Percentiles rank a stretch among this genome's conserved stretches.
Evolutionary conservation across 1,140 invertebrate species (phyloP).

Genomic region (Schmidtea mediterranea): DNA sequence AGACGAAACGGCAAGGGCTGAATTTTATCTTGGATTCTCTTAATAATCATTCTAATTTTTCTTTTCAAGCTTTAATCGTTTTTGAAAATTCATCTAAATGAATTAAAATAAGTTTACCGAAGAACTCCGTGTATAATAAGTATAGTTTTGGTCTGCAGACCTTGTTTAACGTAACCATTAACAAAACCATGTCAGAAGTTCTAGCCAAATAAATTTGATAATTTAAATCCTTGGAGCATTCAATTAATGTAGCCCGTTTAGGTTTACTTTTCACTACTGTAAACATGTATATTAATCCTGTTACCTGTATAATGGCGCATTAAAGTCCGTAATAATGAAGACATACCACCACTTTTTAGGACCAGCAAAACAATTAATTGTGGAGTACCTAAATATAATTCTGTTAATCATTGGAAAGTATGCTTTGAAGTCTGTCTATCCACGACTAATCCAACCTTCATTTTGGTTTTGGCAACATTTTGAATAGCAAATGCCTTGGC

Average conservation of each 20-base stretch:
- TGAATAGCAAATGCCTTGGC: constrained; percentile 88
- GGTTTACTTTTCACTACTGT: constrained; percentile 70
- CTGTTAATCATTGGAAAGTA: constrained; percentile 51
- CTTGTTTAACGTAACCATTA: constrained; percentile 82
- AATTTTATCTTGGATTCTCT: constrained; percentile 91
- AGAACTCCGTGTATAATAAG: constrained; percentile 96
- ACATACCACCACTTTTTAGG: constrained; percentile 86
- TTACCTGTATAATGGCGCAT: constrained; percentile 62
- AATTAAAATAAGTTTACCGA: constrained; percentile 74
- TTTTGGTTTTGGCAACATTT: constrained; percentile 59
- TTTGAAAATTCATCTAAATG: constrained; percentile 67
- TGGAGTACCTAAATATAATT: constrained; percentile 70
- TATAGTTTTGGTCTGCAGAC: constrained; percentile 97
- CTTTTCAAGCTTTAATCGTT: constrained; percentile 53
- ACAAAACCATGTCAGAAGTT: constrained; percentile 68
- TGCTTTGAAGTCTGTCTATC: constrained; percentile 81
- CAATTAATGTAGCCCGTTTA: constrained; percentile 60
- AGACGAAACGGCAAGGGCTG: constrained; percentile 38
- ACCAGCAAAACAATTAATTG: constrained; percentile 79
- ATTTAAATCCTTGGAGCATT: constrained; percentile 95
- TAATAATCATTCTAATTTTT: constrained; percentile 78
- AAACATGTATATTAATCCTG: constrained; percentile 54
- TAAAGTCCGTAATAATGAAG: constrained; percentile 60
- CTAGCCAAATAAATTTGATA: constrained; percentile 97
- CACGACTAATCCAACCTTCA: constrained; percentile 53